These are phyloP conservation scores for Tribolium madens DNA, from an alignment of 1,140 invertebrate genomes.

Conservation along the genomic window DNA sequence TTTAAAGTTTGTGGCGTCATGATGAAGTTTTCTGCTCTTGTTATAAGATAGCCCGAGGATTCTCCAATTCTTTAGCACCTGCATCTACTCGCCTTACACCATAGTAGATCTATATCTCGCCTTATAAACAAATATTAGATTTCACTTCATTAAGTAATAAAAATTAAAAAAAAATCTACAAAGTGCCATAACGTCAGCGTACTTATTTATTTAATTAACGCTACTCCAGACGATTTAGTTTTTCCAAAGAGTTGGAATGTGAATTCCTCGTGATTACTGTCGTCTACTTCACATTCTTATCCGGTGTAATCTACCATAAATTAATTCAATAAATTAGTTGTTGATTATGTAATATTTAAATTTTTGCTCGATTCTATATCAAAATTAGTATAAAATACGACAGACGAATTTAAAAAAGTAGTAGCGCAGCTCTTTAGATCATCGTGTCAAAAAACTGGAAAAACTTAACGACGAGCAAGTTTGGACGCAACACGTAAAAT, in stretches of 20 bases:
- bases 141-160: neutral
- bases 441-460: neutral
- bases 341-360: neutral
- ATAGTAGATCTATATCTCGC: slow-evolving; percentile 3
- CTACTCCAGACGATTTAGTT: neutral
- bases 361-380: neutral
- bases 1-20: neutral
- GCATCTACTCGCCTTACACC: slow-evolving; percentile 14
- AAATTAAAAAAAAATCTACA: neutral
- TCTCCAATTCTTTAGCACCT: neutral
- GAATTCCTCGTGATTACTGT: slow-evolving; percentile 1
- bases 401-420: neutral
- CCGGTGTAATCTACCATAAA: neutral
- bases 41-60: slow-evolving; percentile 17
- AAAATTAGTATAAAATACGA: neutral
- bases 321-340: neutral
- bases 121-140: slow-evolving; percentile 3
- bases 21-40: neutral
- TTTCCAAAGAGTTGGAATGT: neutral
- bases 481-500: neutral
- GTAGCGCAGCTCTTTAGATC: neutral
- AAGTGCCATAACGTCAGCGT: neutral
- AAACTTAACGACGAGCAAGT: neutral
- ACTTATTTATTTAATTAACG: neutral
- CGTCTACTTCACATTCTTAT: neutral